Evolutionary conservation across 2,888 invertebrate species (phyloP), one percentile per base, ranked within the genome.

Genomic region (Dolichomitus sp.): DNA sequence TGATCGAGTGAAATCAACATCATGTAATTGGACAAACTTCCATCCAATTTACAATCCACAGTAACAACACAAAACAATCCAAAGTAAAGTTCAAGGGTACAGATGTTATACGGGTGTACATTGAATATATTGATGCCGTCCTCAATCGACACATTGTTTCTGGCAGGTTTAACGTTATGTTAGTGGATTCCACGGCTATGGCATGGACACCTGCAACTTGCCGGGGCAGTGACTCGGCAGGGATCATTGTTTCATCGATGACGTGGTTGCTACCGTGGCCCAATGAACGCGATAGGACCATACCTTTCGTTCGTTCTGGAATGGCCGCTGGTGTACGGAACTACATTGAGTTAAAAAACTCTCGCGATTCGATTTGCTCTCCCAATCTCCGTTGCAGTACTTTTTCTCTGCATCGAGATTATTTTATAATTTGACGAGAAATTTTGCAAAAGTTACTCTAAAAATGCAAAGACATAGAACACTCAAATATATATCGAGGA

Each of bases 211-310:
- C 73, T 73, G 72, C 59, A 59, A 50, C 65, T 61, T n/a, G 33
- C 17, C 27, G 27, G 66, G 40, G 59, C 59, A 37, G 65, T 79
- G 73, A 73, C 73, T 79, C 73, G 66, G 42, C 50, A 40, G 45
- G n/a, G 57, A 79, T 79, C 48, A 66, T 66, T 66, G 73, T 66
- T 50, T 79, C 72, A 48, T 61, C 48, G 52, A 59, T 52, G 57
- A 50, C 33, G 78, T 30, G 37, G 61, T 40, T 12, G 42, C 52
- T 78, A 54, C 54, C 54, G 57, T 57, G n/a, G 33, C 59, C 59
- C 14, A 33, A 17, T 59, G 59, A 59, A 33, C 33, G 19, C n/a
- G 17, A 14, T 14, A n/a, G 33, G 57, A 30, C 12, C 23, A 23
- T 52, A 50, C 50, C 50, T 19, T 19, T 52, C 52, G 14, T 19